phyloP scores from a whole-genome alignment of 2,113 vertebrate species.

The Dicerorhinus sumatrensis region DNA sequence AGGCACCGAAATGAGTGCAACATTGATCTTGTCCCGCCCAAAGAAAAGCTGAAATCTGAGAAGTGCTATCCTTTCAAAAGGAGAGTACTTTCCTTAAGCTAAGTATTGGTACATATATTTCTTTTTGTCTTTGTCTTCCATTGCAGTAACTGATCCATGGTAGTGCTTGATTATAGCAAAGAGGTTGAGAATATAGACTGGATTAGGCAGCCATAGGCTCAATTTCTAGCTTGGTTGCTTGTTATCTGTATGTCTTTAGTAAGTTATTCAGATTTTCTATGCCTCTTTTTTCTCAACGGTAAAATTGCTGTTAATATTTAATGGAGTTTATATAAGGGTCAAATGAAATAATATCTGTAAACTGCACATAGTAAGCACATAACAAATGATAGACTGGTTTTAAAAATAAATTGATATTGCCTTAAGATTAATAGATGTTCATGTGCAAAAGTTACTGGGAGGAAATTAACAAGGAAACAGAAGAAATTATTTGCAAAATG shows the following conservation, averaged over 20 bases:
- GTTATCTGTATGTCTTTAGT: background rate
- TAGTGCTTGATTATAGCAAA: background rate
- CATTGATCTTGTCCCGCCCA: background rate
- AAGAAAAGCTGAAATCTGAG: background rate
- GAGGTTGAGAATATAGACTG: background rate
- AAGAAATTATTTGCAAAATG: constrained; percentile 25
- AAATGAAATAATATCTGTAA: constrained; percentile 57
- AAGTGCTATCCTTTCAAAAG: constrained; percentile 21
- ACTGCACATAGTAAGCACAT: background rate
- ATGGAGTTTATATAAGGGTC: constrained; percentile 1
- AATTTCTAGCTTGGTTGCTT: background rate
- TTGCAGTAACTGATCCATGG: background rate
- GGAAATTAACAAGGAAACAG: constrained; percentile 10
- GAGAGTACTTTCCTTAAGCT: background rate
- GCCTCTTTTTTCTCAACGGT: background rate
- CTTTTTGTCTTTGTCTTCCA: constrained; percentile 12
- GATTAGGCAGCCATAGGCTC: background rate
- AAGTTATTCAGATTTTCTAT: constrained; percentile 22
- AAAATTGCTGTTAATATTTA: constrained; percentile 39
- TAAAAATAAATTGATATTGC: constrained; percentile 19
- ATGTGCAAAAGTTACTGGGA: constrained; percentile 29
- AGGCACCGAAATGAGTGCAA: constrained; percentile 16
- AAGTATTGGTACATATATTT: background rate
- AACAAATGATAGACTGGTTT: background rate
- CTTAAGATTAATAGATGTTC: constrained; percentile 7